These are phyloP conservation scores for Lutra lutra DNA, from an alignment of 2,797 vertebrate species.

Conservation along the genomic window DNA sequence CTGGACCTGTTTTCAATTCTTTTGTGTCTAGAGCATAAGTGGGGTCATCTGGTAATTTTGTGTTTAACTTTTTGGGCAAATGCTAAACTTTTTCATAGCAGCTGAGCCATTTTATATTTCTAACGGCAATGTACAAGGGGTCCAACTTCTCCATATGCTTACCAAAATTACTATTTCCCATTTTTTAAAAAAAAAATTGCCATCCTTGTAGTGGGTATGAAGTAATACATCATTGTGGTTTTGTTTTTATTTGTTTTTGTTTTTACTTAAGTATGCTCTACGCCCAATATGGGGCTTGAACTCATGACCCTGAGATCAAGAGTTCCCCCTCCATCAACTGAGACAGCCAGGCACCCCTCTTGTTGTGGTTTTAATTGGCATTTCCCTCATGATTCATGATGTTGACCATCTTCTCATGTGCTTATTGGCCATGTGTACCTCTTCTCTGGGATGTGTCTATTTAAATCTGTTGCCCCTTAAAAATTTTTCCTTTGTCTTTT, in stretches of 20 bases:
- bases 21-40: background rate
- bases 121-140: background rate
- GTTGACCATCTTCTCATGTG: background rate
- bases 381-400: background rate
- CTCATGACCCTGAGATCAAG: background rate
- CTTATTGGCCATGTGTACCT: background rate
- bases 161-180: background rate
- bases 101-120: background rate
- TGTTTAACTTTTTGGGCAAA: conserved; percentile 15
- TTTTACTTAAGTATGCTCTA: background rate
- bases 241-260: background rate
- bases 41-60: background rate
- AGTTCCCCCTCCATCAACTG: background rate
- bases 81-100: background rate
- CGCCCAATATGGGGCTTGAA: background rate
- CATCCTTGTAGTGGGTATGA: background rate
- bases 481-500: background rate
- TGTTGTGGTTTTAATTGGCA: conserved; percentile 8
- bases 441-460: background rate
- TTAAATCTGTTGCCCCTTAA: background rate
- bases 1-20: background rate
- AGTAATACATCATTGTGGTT: background rate
- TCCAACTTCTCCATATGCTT: background rate
- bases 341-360: background rate
- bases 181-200: background rate